A percentile compares a stretch with the other conserved stretches of the same genome.
phyloP scores from a whole-genome alignment of 2,113 vertebrate genomes.

The Ictalurus punctatus region DNA sequence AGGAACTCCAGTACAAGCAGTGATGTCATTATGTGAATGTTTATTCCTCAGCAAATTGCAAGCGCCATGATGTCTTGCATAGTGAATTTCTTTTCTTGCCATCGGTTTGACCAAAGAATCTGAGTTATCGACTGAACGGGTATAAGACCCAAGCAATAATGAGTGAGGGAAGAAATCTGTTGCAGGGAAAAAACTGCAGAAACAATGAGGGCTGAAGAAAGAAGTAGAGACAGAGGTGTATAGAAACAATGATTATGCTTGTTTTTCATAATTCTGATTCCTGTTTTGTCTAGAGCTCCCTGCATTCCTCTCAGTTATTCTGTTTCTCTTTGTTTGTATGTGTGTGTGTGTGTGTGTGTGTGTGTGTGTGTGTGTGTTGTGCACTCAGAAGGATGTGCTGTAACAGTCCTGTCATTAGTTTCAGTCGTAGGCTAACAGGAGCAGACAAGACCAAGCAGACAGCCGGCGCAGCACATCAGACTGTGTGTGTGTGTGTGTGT shows the following conservation, averaged over 20 bases:
- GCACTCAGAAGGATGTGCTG: constrained; percentile 6
- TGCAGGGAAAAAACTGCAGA: neutral
- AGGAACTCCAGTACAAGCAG: neutral
- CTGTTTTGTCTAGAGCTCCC: neutral
- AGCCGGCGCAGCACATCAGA: neutral
- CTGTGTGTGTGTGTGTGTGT: neutral
- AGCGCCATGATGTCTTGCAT: neutral
- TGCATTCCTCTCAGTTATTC: neutral
- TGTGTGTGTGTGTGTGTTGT: neutral
- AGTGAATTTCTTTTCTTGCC: neutral
- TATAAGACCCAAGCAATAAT: neutral
- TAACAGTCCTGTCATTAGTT: constrained; percentile 22
- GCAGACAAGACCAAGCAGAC: constrained; percentile 11
- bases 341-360: neutral
- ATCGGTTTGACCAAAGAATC: neutral
- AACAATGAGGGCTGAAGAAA: neutral
- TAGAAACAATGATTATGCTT: neutral
- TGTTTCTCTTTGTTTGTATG: neutral
- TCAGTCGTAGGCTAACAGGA: neutral
- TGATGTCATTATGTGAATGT: neutral
- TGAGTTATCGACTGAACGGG: neutral
- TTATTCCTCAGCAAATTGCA: neutral
- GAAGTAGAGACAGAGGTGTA: neutral
- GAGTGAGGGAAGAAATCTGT: neutral
- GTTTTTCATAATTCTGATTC: neutral